Conservation (phyloP, 2,113 vertebrate species). For the Copsychus sechellarum region DNA sequence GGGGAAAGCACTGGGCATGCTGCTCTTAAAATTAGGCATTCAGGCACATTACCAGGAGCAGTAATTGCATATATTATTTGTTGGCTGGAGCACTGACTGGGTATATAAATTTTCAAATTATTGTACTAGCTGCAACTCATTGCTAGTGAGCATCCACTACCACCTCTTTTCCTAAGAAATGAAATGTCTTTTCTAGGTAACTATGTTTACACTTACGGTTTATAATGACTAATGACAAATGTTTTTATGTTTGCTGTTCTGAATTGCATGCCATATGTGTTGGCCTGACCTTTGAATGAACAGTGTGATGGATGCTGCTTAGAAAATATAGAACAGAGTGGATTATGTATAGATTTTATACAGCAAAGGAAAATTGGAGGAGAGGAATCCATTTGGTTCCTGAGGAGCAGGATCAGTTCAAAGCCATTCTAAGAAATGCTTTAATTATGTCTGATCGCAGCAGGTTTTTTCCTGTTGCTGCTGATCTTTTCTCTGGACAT, state of each 20-base stretch:
- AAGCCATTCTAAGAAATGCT: neutral
- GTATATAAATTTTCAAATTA: conserved; percentile 20
- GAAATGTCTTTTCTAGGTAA: conserved; percentile 30
- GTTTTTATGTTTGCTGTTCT: neutral
- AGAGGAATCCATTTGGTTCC: neutral
- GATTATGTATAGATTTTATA: neutral
- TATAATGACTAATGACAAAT: neutral
- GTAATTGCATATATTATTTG: neutral
- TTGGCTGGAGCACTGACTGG: neutral
- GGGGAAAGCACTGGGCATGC: neutral
- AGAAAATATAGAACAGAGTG: neutral
- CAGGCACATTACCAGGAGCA: neutral
- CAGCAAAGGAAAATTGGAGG: neutral
- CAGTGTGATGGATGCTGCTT: neutral
- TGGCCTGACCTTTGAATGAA: neutral
- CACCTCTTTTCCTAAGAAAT: neutral
- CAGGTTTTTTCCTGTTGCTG: neutral
- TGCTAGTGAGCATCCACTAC: neutral
- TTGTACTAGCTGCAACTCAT: neutral
- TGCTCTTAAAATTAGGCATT: neutral
- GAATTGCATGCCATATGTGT: neutral
- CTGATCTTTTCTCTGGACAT: neutral
- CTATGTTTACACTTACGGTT: neutral
- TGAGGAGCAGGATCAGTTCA: neutral
- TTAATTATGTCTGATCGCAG: neutral